phyloP scores from a whole-genome alignment of 2,888 invertebrate species.

The Emesis furor region DNA sequence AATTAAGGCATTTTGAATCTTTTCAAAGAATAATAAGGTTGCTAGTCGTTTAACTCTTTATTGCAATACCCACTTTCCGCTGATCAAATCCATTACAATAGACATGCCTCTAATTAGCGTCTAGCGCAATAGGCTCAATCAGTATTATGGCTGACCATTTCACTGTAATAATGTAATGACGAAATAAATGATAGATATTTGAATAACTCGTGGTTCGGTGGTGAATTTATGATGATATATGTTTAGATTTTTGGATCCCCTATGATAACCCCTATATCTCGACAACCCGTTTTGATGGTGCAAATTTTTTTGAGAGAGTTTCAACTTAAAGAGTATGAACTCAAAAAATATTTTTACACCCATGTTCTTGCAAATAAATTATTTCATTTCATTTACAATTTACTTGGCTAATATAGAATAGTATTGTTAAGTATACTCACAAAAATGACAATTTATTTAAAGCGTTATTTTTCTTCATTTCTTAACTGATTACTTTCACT shows the following conservation, averaged over 20 bases:
- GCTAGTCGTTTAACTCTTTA: slow-evolving; percentile 59
- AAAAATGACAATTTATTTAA: no score
- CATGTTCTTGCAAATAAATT: no score
- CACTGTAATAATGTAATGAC: neutral
- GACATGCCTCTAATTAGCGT: slow-evolving; percentile 64
- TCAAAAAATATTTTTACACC: no score
- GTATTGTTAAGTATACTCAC: neutral
- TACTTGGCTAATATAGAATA: no score
- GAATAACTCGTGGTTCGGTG: no score
- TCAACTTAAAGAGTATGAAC: no score
- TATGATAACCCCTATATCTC: no score
- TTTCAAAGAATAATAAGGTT: slow-evolving; percentile 21
- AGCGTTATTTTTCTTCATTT: no score
- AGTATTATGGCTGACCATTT: slow-evolving; percentile 12
- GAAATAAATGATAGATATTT: neutral
- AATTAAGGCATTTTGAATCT: slow-evolving; percentile 71
- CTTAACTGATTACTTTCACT: no score
- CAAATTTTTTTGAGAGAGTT: no score
- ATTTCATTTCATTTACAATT: no score
- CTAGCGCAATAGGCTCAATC: slow-evolving; percentile 40
- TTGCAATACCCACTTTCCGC: slow-evolving; percentile 35
- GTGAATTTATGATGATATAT: neutral
- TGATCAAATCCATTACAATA: slow-evolving; percentile 67
- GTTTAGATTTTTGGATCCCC: neutral
- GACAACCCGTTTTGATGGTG: no score